A percentile compares a stretch with the other conserved stretches of the same genome.
These are phyloP conservation scores for Lithophane leautieri DNA, from an alignment of 2,888 invertebrate species.

Conservation along the genomic window DNA sequence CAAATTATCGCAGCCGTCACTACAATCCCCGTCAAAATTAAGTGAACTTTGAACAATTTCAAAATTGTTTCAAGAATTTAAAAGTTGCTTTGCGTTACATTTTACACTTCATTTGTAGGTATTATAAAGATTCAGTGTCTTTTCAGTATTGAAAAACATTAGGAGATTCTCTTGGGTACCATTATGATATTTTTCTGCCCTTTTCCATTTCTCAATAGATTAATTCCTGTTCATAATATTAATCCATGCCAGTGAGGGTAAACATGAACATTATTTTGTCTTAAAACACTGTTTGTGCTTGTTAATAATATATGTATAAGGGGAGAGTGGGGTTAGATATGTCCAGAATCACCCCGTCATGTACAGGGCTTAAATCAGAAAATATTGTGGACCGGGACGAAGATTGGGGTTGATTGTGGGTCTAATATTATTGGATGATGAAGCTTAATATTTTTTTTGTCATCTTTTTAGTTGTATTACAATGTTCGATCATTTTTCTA, in stretches of 20 bases:
- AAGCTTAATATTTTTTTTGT: slow-evolving; percentile 29
- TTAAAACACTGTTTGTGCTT: slow-evolving; percentile 46
- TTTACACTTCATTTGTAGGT: background rate
- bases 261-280: slow-evolving; percentile 45
- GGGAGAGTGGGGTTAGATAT: slow-evolving; percentile 34
- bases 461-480: slow-evolving; percentile 4
- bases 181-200: slow-evolving; percentile 16
- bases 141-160: background rate
- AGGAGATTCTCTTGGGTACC: slow-evolving; percentile 9
- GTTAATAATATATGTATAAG: slow-evolving; percentile 58
- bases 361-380: slow-evolving; percentile 46
- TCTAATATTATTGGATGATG: slow-evolving; percentile 47
- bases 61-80: slow-evolving; percentile 4
- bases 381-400: slow-evolving; percentile 39
- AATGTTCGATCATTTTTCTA: background rate
- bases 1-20: slow-evolving; percentile 18
- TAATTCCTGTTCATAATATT: slow-evolving; percentile 34
- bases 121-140: background rate
- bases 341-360: slow-evolving; percentile 47
- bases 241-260: slow-evolving; percentile 34
- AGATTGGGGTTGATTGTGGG: slow-evolving; percentile 45
- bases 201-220: slow-evolving; percentile 41
- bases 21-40: slow-evolving; percentile 27
- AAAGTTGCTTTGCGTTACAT: slow-evolving; percentile 7
- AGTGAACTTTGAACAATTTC: slow-evolving; percentile 21